A percentile compares a stretch with the other conserved stretches of the same genome.
Conservation (phyloP, 2,113 vertebrate genomes). For the Heteronetta atricapilla region DNA sequence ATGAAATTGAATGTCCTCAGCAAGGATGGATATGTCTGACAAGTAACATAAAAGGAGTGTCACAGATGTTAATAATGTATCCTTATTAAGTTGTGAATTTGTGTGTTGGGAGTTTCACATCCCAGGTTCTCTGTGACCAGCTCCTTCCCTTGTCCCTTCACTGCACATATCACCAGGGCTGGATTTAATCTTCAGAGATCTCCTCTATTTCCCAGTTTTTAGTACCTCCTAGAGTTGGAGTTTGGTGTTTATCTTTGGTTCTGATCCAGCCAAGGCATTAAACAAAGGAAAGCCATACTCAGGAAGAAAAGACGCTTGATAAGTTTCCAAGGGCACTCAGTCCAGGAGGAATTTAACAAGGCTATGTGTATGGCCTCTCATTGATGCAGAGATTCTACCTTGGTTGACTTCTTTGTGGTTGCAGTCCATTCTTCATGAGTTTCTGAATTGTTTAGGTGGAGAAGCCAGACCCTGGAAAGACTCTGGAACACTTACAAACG, state of each 20-base stretch:
- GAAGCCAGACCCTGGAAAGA: background rate
- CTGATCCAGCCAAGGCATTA: background rate
- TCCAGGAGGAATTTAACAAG: background rate
- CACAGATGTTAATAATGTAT: background rate
- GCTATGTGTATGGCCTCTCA: background rate
- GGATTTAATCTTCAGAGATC: background rate
- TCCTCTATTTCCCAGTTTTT: background rate
- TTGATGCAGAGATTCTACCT: background rate
- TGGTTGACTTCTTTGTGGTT: constrained; percentile 5
- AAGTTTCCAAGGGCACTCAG: background rate
- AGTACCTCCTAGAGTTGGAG: background rate
- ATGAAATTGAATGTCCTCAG: background rate
- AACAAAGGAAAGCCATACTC: background rate
- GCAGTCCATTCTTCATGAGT: background rate
- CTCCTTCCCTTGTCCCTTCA: background rate
- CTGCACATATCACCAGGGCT: background rate
- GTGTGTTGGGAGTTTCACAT: background rate
- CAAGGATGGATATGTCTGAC: background rate
- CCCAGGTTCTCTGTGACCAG: background rate
- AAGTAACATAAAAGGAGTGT: fast-evolving
- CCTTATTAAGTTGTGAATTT: background rate
- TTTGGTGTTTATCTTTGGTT: background rate
- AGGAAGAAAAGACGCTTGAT: background rate
- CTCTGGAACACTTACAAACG: background rate
- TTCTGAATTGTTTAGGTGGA: constrained; percentile 9